Evolutionary conservation across 2,888 invertebrate species (phyloP).

Genomic region (Nemapogon koenigi): DNA sequence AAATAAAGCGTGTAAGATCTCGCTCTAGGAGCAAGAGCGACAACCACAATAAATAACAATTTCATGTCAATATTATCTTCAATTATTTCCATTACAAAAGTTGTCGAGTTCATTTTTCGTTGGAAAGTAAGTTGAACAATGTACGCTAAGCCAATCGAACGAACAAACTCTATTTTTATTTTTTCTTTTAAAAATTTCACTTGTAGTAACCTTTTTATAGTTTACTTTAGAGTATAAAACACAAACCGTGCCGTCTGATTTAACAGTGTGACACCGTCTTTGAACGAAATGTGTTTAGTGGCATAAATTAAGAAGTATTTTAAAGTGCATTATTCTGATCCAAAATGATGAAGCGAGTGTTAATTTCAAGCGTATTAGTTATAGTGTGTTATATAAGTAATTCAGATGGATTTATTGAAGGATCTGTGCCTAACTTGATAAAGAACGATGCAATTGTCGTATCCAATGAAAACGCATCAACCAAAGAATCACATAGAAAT

Average conservation of each 20-base stretch:
- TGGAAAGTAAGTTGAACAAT: slow-evolving; percentile 4
- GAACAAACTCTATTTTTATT: not conserved
- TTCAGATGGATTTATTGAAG: slow-evolving; percentile 34
- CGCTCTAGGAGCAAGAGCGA: no score
- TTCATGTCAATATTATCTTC: no score
- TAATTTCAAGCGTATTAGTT: not conserved
- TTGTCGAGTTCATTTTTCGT: slow-evolving; percentile 8
- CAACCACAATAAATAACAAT: no score
- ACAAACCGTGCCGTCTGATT: not conserved
- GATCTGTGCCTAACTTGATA: slow-evolving; percentile 29
- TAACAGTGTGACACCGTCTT: slow-evolving; percentile 32
- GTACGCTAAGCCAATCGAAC: slow-evolving; percentile 6
- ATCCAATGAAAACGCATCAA: slow-evolving; percentile 16
- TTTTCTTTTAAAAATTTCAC: slow-evolving; percentile 5
- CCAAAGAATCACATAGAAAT: slow-evolving; percentile 31
- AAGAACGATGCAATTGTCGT: slow-evolving; percentile 18
- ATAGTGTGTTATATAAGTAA: slow-evolving; percentile 13
- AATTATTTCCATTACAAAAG: slow-evolving; percentile 3
- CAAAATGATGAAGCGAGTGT: no score
- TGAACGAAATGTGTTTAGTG: slow-evolving; percentile 32
- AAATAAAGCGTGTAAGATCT: no score
- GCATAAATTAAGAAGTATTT: not conserved
- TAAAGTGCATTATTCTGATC: no score
- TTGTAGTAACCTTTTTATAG: slow-evolving; percentile 4
- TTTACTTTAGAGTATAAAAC: slow-evolving; percentile 6